A percentile compares a stretch with the other conserved stretches of the same genome.
These are phyloP conservation scores for Medauroidea extradentata DNA, from an alignment of 1,140 invertebrate species.

Conservation along the genomic window DNA sequence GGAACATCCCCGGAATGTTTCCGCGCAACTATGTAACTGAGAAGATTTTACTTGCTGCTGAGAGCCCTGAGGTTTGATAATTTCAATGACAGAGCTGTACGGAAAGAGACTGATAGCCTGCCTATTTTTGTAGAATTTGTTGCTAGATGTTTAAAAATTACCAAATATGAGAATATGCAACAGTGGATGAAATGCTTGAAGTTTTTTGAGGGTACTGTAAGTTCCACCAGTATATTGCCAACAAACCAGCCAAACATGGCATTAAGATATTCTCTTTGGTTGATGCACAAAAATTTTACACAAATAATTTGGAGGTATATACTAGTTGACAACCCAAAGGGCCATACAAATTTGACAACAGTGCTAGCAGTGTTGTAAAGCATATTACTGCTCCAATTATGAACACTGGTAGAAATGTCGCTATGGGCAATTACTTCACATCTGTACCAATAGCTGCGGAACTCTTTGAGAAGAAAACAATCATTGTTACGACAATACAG, in stretches of 20 bases:
- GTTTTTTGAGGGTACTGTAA: conserved; percentile 39
- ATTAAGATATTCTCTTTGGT: too few relatives aligned
- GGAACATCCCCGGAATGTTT: too few relatives aligned
- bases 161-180: background rate
- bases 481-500: conserved; percentile 32
- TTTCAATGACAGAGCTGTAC: background rate
- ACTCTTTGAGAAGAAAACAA: background rate
- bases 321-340: background rate
- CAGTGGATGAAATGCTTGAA: conserved; percentile 23
- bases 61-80: conserved; percentile 1
- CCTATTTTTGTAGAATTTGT: conserved; percentile 5
- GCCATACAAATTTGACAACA: conserved; percentile 13
- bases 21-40: background rate
- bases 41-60: background rate
- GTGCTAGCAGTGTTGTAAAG: background rate
- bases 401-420: background rate
- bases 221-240: conserved; percentile 44
- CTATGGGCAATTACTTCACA: background rate
- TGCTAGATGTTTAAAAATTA: background rate
- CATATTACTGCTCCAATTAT: background rate
- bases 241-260: conserved; percentile 43
- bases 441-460: background rate
- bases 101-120: background rate
- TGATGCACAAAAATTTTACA: conserved; percentile 32
- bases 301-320: conserved; percentile 40